Base-by-base conservation (phyloP, 2,797 vertebrate genomes). In the Mormyrops boulengeri region DNA sequence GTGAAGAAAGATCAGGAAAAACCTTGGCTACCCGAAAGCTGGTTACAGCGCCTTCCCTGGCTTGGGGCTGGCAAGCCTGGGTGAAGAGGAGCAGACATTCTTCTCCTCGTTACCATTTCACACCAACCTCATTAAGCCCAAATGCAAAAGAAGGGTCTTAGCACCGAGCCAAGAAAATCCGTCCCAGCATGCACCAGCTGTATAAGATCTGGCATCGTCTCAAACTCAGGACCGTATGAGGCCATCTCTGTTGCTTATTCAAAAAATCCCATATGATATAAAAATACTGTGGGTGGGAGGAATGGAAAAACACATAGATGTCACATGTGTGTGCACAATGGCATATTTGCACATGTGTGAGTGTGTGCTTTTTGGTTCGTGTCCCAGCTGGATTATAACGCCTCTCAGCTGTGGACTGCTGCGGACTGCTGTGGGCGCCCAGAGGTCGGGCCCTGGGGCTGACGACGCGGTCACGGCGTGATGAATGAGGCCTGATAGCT, bases 401-500 rank as follows among this genome's bases (percentile, higher is more conserved):
- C 55, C 86, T 88, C 53, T 34, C 7, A 14, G 55, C 9, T 22
- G 9, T n/a, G 19, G 53, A 57, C 1, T 19, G 1, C 53, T 57
- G 55, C 5, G 12, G 84, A 50, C 0, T 0, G n/a, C 50, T 19
- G 5, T 8, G 6, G 53, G 52, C 6, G 4, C 2, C 49, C 50
- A 6, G 49, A 55, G 50, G 26, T 26, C 14, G 17, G 94, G 95
- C 94, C 96, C 95, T 44, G 38, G 73, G 92, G 22, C 93, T 91
- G 90, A 95, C 94, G 93, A 92, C 89, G 93, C 94, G 94, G 95
- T 95, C 95, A 93, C 92, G 91, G 91, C 52, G 91, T 95, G 95
- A 96, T 95, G 95, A 95, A 96, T 94, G 95, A 94, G 94, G 92
- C 89, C 91, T 93, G 94, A 95, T 95, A 94, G 94, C 90, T 91